Evolutionary conservation across 2,888 invertebrate species (phyloP).

Genomic region (Cheilosia grossa): DNA sequence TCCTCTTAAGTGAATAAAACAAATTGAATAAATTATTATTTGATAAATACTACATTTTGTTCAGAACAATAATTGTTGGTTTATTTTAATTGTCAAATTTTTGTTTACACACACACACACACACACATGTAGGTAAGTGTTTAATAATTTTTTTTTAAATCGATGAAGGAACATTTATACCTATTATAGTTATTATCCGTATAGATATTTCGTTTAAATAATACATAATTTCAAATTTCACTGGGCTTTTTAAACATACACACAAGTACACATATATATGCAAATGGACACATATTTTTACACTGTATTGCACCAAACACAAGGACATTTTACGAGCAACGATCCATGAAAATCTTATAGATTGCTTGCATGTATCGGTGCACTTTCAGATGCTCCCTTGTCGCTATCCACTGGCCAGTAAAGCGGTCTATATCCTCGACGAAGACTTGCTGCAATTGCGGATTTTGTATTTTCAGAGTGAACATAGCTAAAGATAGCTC

Average conservation of each 20-base stretch:
- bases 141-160: conserved; percentile 38
- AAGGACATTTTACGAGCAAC: conserved; percentile 29
- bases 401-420: conserved; percentile 38
- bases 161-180: conserved; percentile 66
- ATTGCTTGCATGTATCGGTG: conserved; percentile 25
- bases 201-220: conserved; percentile 36
- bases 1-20: conserved; percentile 18
- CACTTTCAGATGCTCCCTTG: conserved; percentile 42
- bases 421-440: conserved; percentile 4
- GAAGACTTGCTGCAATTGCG: not conserved
- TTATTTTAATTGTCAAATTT: conserved; percentile 6
- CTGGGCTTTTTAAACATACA: conserved; percentile 17
- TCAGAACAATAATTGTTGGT: conserved; percentile 28
- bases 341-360: conserved; percentile 7
- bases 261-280: not conserved
- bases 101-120: not conserved
- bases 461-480: conserved; percentile 13
- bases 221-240: conserved; percentile 31
- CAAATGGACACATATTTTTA: conserved; percentile 1
- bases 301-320: conserved; percentile 2
- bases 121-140: conserved; percentile 11
- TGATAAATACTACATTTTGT: conserved; percentile 28
- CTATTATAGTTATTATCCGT: conserved; percentile 51
- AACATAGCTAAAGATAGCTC: conserved; percentile 26
- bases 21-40: conserved; percentile 36